phyloP scores from a whole-genome alignment of 2,797 vertebrate species.

The Threskiornis aethiopicus region DNA sequence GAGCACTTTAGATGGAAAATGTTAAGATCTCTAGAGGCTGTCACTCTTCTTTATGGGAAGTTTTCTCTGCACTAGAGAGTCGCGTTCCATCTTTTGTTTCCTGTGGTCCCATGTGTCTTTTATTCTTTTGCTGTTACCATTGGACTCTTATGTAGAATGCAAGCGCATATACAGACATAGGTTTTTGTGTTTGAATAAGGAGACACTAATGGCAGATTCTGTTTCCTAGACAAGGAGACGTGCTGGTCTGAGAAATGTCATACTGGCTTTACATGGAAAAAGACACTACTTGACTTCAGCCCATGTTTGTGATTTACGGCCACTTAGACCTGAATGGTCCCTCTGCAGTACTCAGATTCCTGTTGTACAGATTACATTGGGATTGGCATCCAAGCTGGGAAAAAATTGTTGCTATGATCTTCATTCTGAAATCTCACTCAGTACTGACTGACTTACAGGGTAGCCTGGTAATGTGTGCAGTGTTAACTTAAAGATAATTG shows the following conservation, averaged over 20 bases:
- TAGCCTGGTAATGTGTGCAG: not conserved
- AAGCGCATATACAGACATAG: rapidly evolving
- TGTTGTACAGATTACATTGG: not conserved
- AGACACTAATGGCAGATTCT: too few relatives aligned
- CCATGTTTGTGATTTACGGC: not conserved
- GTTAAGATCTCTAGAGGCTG: not conserved
- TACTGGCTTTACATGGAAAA: not conserved
- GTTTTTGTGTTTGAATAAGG: not conserved
- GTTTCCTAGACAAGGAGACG: not conserved
- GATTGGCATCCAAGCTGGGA: not conserved
- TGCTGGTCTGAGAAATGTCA: not conserved
- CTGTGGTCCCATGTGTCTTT: not conserved
- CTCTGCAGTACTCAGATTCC: not conserved
- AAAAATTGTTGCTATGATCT: not conserved
- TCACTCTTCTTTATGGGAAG: not conserved
- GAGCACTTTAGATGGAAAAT: not conserved
- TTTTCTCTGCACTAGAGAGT: not conserved
- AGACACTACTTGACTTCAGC: not conserved
- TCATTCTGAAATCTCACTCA: not conserved
- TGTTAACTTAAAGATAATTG: not conserved
- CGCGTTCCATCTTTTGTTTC: not conserved
- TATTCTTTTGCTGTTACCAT: not conserved
- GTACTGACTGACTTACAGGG: not conserved
- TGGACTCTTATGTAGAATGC: not conserved
- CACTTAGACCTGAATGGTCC: not conserved